These are phyloP conservation scores for Anas capensis DNA, from an alignment of 2,797 vertebrate species.

Conservation along the genomic window DNA sequence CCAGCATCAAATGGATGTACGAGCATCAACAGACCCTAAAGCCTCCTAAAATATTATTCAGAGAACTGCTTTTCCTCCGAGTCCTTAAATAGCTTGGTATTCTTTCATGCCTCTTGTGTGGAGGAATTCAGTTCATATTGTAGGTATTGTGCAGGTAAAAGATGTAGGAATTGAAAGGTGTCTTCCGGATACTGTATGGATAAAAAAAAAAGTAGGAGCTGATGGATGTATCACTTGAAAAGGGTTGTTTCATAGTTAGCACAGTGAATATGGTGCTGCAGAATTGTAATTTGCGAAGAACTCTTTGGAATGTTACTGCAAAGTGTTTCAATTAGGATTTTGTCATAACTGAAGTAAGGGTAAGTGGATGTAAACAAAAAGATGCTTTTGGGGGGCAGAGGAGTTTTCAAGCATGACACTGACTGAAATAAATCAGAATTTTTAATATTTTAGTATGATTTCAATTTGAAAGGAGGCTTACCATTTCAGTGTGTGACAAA, in stretches of 20 bases:
- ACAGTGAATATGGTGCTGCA: background rate
- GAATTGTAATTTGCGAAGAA: background rate
- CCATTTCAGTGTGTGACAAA: background rate
- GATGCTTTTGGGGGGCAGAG: background rate
- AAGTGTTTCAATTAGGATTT: background rate
- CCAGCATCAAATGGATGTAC: too few species aligned
- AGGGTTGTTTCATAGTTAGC: background rate
- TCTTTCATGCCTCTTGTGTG: background rate
- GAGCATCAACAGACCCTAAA: background rate
- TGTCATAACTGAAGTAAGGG: background rate
- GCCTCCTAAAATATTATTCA: background rate
- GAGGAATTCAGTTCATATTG: background rate
- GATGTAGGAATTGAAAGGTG: background rate
- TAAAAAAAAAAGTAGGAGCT: background rate
- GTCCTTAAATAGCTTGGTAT: background rate
- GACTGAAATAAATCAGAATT: background rate
- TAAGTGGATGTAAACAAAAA: background rate
- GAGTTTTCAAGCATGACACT: background rate
- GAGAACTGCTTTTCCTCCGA: background rate
- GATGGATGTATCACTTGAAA: rapidly evolving
- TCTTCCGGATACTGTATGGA: background rate
- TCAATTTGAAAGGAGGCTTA: background rate
- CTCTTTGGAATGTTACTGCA: background rate
- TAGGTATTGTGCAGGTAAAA: background rate
- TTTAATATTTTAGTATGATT: background rate